phyloP scores from a whole-genome alignment of 2,888 invertebrate genomes.

The Lamellibrachia columna region DNA sequence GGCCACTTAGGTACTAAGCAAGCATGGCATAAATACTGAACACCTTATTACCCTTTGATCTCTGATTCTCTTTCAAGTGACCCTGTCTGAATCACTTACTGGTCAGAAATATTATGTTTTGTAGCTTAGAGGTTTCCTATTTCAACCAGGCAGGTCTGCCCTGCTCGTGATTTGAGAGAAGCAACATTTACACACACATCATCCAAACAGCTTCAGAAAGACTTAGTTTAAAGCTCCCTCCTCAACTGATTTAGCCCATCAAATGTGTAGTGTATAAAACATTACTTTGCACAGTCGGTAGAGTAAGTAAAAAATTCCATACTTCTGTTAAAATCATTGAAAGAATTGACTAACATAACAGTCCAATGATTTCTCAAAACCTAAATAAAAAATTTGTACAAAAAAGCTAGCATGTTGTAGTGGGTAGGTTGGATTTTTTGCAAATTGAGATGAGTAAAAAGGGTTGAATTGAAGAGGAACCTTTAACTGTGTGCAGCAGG shows the following conservation, averaged over 20 bases:
- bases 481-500: neutral
- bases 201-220: neutral
- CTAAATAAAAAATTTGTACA: neutral
- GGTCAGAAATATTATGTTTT: neutral
- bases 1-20: neutral
- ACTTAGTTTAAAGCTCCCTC: neutral
- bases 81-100: neutral
- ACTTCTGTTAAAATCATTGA: no score
- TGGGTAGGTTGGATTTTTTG: neutral
- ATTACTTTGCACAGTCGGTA: no score
- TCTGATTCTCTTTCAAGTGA: neutral
- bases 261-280: no score
- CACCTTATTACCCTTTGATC: constrained; percentile 6
- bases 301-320: no score
- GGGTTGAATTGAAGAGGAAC: neutral
- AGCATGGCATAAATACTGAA: neutral
- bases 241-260: neutral
- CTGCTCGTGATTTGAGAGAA: neutral
- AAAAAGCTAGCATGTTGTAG: neutral
- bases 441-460: neutral
- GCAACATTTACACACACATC: neutral
- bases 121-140: neutral
- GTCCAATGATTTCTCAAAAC: no score
- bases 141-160: neutral
- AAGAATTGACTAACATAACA: no score